Evolutionary conservation across 1,140 invertebrate genomes (phyloP).

Genomic region (Euwallacea similis): DNA sequence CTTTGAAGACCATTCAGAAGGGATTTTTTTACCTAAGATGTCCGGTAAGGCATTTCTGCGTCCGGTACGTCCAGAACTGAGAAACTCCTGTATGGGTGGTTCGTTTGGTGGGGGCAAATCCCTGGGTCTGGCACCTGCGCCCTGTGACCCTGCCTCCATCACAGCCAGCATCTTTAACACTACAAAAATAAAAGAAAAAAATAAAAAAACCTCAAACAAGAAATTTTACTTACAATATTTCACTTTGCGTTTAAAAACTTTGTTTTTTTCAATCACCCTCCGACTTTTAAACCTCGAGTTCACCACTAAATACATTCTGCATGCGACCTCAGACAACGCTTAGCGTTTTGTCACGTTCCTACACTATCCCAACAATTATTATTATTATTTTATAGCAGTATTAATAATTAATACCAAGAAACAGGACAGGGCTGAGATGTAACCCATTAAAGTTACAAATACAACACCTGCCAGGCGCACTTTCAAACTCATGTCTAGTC

Average conservation of each 20-base stretch:
- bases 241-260: conserved; percentile 1
- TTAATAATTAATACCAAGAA: too few relatives aligned
- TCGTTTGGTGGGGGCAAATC: conserved; percentile 27
- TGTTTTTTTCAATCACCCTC: not conserved
- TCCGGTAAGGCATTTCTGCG: conserved; percentile 73
- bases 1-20: too few relatives aligned
- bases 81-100: conserved; percentile 61
- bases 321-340: not conserved
- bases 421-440: too few relatives aligned
- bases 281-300: conserved; percentile 5
- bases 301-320: not conserved
- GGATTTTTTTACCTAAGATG: conserved; percentile 38
- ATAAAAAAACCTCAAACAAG: not conserved
- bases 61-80: conserved; percentile 70
- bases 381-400: too few relatives aligned
- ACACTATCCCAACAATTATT: too few relatives aligned
- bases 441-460: too few relatives aligned
- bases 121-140: conserved; percentile 30
- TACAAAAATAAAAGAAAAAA: conserved; percentile 25
- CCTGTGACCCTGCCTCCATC: conserved; percentile 44
- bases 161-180: conserved; percentile 52
- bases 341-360: too few relatives aligned
- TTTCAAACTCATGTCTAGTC: too few relatives aligned
- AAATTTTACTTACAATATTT: not conserved
- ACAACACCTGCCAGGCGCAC: too few relatives aligned